Evolutionary conservation across 2,888 invertebrate species (phyloP), one percentile per base, ranked within the genome.

Genomic region (Helobdella robusta): DNA sequence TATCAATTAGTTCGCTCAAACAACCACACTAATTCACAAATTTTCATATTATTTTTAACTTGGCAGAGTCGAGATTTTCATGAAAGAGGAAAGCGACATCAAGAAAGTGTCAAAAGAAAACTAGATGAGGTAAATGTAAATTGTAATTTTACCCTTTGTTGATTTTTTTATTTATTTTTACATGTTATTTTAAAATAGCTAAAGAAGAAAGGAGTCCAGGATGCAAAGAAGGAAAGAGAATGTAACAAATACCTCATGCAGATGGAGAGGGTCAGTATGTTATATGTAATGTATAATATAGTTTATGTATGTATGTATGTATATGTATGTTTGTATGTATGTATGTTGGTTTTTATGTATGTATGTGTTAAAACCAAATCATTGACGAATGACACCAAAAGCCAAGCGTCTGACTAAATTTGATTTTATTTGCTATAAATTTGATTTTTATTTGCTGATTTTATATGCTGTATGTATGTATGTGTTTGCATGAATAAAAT

Each of bases 11-110:
- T 52, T 15, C 15, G 8, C 18, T 8, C 23, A 11, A n/a, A 40
- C n/a, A n/a, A 40, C 44, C 11, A 40, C 11, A n/a, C n/a, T 40
- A 40, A 15, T 15, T 15, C 11, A 15, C n/a, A 40, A 40, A 40
- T 15, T n/a, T 40, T 40, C 44, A 40, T 40, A 15, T 40, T n/a
- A 40, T n/a, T 11, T 40, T 40, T 40, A n/a, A 34, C 63, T 6
- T 44, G 83, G 48, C 79, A 91, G 90, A 94, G 93, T 75, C 85
- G 92, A 74, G 88, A 91, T 70, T 93, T 92, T 76, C 94, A 95
- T 78, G 94, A 94, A 80, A 87, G 87, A 81, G 94, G 94, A 5
- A 89, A 89, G 76, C 83, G 88, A 35, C 94, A 95, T 80, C 89
- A 93, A 77, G 88, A 89, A 77, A 91, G 88, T 85, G 91, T 94